These are phyloP conservation scores for Drosophila aff. DNA, from an alignment of 1,140 invertebrate genomes.

Conservation along the genomic window DNA sequence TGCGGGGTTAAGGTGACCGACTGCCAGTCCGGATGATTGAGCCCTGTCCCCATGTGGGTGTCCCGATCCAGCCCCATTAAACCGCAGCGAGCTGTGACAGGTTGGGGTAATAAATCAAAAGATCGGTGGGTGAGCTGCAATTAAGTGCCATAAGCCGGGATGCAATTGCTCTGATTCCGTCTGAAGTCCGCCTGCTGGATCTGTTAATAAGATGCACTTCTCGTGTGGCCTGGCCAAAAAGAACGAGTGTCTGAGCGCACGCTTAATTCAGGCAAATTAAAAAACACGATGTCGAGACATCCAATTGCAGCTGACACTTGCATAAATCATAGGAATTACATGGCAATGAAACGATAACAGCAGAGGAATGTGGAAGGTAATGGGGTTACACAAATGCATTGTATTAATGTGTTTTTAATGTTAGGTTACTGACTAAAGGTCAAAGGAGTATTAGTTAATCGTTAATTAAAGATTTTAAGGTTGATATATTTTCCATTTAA, in stretches of 20 bases:
- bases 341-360: constrained; percentile 48
- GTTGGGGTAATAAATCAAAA: constrained; percentile 41
- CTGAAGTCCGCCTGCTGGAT: constrained; percentile 28
- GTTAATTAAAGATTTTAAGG: neutral
- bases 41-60: constrained; percentile 22
- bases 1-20: constrained; percentile 37
- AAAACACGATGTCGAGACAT: constrained; percentile 55
- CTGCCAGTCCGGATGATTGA: constrained; percentile 19
- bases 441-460: neutral
- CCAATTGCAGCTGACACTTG: constrained; percentile 57
- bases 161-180: constrained; percentile 5
- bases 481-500: neutral
- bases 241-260: constrained; percentile 28
- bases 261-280: constrained; percentile 71
- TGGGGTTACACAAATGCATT: neutral
- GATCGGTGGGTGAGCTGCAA: constrained; percentile 47
- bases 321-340: constrained; percentile 34
- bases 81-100: constrained; percentile 38
- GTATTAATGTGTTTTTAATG: neutral
- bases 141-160: constrained; percentile 29
- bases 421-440: too few relatives aligned
- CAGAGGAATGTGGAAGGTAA: constrained; percentile 5
- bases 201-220: constrained; percentile 72
- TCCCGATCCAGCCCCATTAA: constrained; percentile 22
- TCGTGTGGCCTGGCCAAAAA: constrained; percentile 48